Evolutionary conservation across 2,113 vertebrate species (phyloP).

Genomic region (Prionailurus bengalensis): DNA sequence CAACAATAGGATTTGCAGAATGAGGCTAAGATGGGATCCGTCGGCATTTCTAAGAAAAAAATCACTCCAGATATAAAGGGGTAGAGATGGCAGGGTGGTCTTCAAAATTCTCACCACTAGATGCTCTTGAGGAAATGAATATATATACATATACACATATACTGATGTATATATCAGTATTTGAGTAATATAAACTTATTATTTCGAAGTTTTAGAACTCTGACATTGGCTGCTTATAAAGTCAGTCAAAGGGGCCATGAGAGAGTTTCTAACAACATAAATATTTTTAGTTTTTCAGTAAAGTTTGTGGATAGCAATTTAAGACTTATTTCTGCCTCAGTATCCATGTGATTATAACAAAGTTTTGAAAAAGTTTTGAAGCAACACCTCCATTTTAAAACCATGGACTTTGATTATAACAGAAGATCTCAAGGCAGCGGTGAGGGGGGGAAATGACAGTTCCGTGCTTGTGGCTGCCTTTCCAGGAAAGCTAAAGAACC

Average conservation of each 20-base stretch:
- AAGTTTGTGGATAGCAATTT: background rate
- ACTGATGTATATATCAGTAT: background rate
- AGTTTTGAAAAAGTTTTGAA: slow-evolving; percentile 13
- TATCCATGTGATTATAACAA: background rate
- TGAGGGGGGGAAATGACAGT: background rate
- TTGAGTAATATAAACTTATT: slow-evolving; percentile 24
- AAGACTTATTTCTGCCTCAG: background rate
- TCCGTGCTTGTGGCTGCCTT: background rate
- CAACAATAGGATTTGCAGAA: background rate
- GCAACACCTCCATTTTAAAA: background rate
- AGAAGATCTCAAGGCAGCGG: background rate
- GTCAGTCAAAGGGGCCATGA: background rate
- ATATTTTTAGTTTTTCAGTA: background rate
- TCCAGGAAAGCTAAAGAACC: slow-evolving; percentile 11
- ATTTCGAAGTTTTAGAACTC: background rate
- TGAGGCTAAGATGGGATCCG: background rate
- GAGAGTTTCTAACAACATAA: background rate
- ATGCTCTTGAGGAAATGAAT: background rate
- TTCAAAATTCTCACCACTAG: background rate
- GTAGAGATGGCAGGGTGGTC: background rate
- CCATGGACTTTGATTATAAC: background rate
- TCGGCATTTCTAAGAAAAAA: background rate
- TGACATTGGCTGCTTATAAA: background rate
- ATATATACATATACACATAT: background rate
- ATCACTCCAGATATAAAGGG: background rate